These are phyloP conservation scores for Bilobella aurantiaca DNA, from an alignment of 1,140 invertebrate genomes.

Conservation along the genomic window DNA sequence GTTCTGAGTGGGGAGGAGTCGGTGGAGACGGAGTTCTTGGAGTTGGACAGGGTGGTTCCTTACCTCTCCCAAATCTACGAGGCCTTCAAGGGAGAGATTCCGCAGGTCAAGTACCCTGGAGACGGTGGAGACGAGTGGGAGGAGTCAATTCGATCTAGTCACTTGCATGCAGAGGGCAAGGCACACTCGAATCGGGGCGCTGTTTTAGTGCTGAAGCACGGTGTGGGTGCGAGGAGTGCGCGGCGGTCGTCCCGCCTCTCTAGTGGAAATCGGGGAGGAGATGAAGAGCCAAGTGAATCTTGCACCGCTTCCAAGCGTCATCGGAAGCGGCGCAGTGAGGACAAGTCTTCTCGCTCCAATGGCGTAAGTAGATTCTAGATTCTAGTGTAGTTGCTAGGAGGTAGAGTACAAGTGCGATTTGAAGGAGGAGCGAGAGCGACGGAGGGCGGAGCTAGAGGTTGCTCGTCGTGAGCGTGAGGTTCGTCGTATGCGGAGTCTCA, in stretches of 20 bases:
- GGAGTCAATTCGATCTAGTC: background rate
- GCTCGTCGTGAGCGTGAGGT: constrained; percentile 55
- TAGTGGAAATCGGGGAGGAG: constrained; percentile 8
- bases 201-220: constrained; percentile 18
- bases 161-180: constrained; percentile 13
- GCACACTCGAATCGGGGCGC: constrained; percentile 12
- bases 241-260: constrained; percentile 24
- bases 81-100: constrained; percentile 68
- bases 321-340: constrained; percentile 30
- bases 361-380: constrained; percentile 9
- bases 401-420: constrained; percentile 6
- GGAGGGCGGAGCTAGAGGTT: constrained; percentile 54
- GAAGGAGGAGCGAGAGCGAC: constrained; percentile 42
- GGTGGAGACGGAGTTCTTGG: constrained; percentile 55
- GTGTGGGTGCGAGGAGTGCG: background rate
- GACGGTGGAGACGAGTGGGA: constrained; percentile 23
- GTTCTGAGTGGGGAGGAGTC: constrained; percentile 72
- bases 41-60: constrained; percentile 64
- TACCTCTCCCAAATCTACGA: constrained; percentile 82
- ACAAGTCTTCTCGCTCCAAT: constrained; percentile 18
- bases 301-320: constrained; percentile 21
- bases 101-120: constrained; percentile 65
- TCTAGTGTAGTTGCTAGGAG: constrained; percentile 14
- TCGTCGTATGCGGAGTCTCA: constrained; percentile 53
- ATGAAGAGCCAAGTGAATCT: constrained; percentile 19